These are phyloP conservation scores for Zapus hudsonius DNA, from an alignment of 2,113 vertebrate genomes.

Conservation along the genomic window DNA sequence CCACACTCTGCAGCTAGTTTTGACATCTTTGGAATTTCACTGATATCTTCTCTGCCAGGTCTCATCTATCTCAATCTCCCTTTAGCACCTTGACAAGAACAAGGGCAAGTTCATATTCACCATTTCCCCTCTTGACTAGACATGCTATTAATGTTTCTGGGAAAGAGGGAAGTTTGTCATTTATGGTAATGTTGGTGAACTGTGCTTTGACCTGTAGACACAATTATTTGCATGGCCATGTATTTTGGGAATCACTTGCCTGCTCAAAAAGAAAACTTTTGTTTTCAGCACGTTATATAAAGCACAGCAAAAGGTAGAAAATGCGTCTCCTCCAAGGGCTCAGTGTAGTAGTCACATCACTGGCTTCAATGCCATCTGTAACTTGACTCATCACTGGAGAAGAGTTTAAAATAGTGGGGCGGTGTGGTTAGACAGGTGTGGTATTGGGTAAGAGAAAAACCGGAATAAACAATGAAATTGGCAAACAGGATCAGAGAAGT, in stretches of 20 bases:
- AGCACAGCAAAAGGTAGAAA: neutral
- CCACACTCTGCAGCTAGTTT: neutral
- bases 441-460: neutral
- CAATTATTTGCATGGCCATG: neutral
- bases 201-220: neutral
- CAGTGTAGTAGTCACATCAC: neutral
- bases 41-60: neutral
- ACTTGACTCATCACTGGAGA: neutral
- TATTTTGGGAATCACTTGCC: conserved; percentile 3
- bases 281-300: neutral
- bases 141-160: neutral
- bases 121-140: neutral
- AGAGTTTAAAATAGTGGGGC: conserved; percentile 31
- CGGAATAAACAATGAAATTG: conserved; percentile 5
- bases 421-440: conserved; percentile 39
- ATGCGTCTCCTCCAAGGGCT: neutral
- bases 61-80: neutral
- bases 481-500: conserved; percentile 54
- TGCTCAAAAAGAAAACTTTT: neutral
- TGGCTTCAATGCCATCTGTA: neutral
- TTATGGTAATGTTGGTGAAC: neutral
- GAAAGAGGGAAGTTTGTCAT: neutral
- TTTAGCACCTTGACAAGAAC: neutral
- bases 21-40: neutral
- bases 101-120: neutral